phyloP scores from a whole-genome alignment of 2,797 vertebrate species.

The Hoplostethus mediterraneus region DNA sequence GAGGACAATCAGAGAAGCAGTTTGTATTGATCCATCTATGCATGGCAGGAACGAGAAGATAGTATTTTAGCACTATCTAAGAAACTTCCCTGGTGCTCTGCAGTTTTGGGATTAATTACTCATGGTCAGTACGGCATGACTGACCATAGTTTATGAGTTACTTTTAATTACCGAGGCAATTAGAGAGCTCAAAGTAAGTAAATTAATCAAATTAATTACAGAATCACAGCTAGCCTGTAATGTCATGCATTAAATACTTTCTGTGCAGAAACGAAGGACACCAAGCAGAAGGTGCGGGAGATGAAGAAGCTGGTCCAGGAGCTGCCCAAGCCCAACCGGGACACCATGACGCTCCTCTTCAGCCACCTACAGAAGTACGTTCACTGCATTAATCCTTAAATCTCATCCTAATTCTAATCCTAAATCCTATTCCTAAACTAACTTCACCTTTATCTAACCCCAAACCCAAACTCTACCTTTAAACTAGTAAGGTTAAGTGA shows the following conservation, averaged over 20 bases:
- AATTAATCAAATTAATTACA: constrained; percentile 15
- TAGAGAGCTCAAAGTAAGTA: constrained; percentile 12
- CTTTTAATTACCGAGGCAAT: constrained; percentile 27
- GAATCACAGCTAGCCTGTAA: constrained; percentile 2
- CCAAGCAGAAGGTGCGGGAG: constrained; percentile 80
- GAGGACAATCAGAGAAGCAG: constrained; percentile 5
- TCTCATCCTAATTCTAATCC: too few relatives aligned
- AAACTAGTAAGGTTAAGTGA: too few relatives aligned
- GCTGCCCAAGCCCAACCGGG: constrained; percentile 91
- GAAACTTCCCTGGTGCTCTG: background rate
- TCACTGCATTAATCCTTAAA: background rate
- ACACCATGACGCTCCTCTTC: constrained; percentile 94
- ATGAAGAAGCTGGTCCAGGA: constrained; percentile 88
- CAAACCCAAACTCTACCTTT: too few relatives aligned
- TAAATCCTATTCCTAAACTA: too few relatives aligned
- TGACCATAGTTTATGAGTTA: constrained; percentile 12
- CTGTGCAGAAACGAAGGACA: constrained; percentile 88
- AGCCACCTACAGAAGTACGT: constrained; percentile 92
- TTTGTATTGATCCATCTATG: constrained; percentile 9
- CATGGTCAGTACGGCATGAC: constrained; percentile 15
- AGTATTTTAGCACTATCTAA: background rate
- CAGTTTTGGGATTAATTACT: constrained; percentile 8
- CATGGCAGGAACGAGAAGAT: background rate
- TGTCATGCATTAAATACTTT: constrained; percentile 48
- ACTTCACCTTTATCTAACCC: too few relatives aligned